Base-by-base conservation (phyloP, 1,140 invertebrate species). In the Asobara japonica region DNA sequence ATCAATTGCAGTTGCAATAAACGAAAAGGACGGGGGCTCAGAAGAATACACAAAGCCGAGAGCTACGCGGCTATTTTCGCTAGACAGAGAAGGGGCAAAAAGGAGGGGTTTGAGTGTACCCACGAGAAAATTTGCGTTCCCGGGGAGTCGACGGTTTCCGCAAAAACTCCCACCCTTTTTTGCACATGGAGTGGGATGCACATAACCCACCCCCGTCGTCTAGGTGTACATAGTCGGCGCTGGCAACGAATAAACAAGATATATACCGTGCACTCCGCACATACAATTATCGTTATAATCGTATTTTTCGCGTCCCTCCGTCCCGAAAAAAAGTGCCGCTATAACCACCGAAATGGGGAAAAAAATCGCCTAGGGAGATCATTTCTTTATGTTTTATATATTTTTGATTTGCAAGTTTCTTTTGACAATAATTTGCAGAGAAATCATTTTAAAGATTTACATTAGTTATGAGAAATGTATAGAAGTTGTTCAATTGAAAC, bases 221-320 rank as follows among this genome's bases (percentile, higher is more conserved):
- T 82, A 77, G 74, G 73, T 77, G 74, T 74, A 77, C 76, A 71
- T 69, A 72, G 65, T 62, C 36, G 61, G 61, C 74, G 62, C 64
- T 72, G 61, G 77, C 72, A 72, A 76, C 75, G 78, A 83, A 84
- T 86, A 87, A 86, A 86, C 77, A 81, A 84, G 80, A 86, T 85
- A 79, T 84, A 82, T 74, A 71, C 71, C 66, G 73, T 80, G 80
- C 80, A 82, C 83, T 86, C 79, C 74, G 80, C 83, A 83, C 81
- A 83, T 82, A 83, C 83, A 86, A 87, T 87, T 87, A 86, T 86
- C 82, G 80, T 86, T 84, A 84, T 82, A 85, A 86, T 84, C 83
- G 78, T 86, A 85, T 84, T 84, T 87, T 84, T 81, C 76, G 48
- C 74, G 78, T 77, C 84, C 78, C 78, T 80, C 77, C 61, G 33